Conservation (phyloP, 2,797 vertebrate species). For the Enteromius afrohamiltoni region DNA sequence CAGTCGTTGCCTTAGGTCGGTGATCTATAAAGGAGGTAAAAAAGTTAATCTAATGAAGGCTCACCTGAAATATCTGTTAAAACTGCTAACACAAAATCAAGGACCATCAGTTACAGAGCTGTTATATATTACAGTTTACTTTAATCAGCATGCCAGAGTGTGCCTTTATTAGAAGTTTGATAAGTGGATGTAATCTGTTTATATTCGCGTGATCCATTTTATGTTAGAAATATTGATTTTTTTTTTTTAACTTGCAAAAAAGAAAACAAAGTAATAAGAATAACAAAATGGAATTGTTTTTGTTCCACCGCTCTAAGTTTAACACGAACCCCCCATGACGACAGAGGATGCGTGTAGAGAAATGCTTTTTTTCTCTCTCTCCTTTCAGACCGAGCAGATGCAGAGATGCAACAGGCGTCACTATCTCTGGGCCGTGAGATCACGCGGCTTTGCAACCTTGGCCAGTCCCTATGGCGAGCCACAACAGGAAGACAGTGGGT, state of each 20-base stretch:
- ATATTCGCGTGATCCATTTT: not conserved
- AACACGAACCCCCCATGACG: slow-evolving; percentile 16
- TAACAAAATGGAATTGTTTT: slow-evolving; percentile 30
- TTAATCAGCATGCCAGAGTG: not conserved
- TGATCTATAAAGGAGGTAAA: slow-evolving; percentile 79
- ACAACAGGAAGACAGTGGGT: slow-evolving; percentile 77
- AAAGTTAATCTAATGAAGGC: not conserved
- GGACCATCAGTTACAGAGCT: not conserved
- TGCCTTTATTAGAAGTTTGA: not conserved
- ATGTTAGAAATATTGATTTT: not conserved
- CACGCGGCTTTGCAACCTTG: slow-evolving; percentile 65
- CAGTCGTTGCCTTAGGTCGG: slow-evolving; percentile 91
- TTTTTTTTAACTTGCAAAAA: not conserved
- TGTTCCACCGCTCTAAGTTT: slow-evolving; percentile 45
- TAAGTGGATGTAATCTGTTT: no score
- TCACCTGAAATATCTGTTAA: not conserved
- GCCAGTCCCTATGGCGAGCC: slow-evolving; percentile 67
- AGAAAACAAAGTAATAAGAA: slow-evolving; percentile 35
- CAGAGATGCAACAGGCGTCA: slow-evolving; percentile 50
- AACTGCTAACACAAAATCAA: not conserved
- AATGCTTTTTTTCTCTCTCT: not conserved
- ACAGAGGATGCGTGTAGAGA: slow-evolving; percentile 48
- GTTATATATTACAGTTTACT: not conserved
- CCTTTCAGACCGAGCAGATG: slow-evolving; percentile 9
- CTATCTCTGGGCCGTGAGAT: slow-evolving; percentile 50